Percentiles rank a stretch among this genome's conserved stretches.
Conservation (phyloP, 2,113 vertebrate species). For the Indicator indicator region DNA sequence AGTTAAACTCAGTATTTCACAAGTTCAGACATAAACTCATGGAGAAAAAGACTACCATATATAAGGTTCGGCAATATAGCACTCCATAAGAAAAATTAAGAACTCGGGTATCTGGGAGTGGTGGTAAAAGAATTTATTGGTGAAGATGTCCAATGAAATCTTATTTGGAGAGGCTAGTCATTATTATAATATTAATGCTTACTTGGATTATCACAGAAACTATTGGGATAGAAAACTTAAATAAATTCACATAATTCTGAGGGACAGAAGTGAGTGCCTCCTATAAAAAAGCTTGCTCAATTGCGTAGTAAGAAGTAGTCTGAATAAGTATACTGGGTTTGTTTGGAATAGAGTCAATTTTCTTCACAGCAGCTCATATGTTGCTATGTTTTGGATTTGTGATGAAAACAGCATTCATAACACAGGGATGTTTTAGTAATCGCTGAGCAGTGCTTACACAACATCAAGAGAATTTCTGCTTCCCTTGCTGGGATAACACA, state of each 20-base stretch:
- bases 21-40: not conserved
- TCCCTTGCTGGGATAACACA: not conserved
- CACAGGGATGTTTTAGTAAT: not conserved
- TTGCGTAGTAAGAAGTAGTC: not conserved
- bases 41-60: not conserved
- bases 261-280: not conserved
- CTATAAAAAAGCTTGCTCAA: not conserved
- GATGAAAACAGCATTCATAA: not conserved
- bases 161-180: not conserved
- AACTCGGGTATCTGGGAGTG: not conserved
- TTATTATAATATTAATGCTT: not conserved
- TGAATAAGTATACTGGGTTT: not conserved
- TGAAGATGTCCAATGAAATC: not conserved
- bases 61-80: not conserved
- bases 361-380: not conserved
- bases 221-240: not conserved
- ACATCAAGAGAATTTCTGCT: not conserved
- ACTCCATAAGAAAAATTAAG: not conserved
- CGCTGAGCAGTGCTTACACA: not conserved
- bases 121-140: not conserved
- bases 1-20: constrained; percentile 24
- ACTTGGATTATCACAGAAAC: not conserved
- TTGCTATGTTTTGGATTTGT: not conserved
- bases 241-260: not conserved
- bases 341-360: not conserved